Evolutionary conservation across 2,113 vertebrate species (phyloP).

Genomic region (Aldabrachelys gigantea): DNA sequence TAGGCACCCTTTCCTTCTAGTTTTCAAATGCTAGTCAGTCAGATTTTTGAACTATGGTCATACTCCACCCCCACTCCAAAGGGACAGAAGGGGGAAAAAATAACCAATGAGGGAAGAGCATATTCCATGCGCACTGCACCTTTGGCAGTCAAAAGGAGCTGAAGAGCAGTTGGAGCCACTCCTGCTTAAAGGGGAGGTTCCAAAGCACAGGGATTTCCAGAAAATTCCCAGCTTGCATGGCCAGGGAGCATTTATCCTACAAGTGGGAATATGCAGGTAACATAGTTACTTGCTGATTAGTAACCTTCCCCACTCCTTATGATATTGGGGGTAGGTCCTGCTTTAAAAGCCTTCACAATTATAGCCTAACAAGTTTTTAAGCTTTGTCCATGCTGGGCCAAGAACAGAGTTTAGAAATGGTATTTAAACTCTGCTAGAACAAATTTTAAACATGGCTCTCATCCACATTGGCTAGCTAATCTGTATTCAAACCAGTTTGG

Average conservation of each 20-base stretch:
- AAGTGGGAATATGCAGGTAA: not conserved
- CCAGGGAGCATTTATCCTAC: not conserved
- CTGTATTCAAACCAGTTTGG: not conserved
- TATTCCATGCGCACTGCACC: not conserved
- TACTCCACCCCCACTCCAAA: not conserved
- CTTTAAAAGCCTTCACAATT: fast-evolving
- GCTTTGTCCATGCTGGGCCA: not conserved
- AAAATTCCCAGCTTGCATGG: not conserved
- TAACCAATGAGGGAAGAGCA: not conserved
- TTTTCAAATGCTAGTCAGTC: not conserved
- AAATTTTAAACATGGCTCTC: not conserved
- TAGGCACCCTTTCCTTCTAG: not conserved
- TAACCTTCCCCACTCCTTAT: not conserved
- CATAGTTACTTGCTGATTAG: not conserved
- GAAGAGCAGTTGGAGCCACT: not conserved
- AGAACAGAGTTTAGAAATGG: not conserved
- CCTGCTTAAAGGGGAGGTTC: not conserved
- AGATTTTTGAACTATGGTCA: not conserved
- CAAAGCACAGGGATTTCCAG: not conserved
- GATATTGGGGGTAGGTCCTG: not conserved
- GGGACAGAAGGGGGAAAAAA: not conserved
- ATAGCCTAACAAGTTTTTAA: not conserved
- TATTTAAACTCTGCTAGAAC: not conserved
- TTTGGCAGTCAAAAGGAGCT: not conserved
- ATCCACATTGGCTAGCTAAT: not conserved